Evolutionary conservation across 2,797 vertebrate genomes (phyloP).

Genomic region (Diglossa cyanea): DNA sequence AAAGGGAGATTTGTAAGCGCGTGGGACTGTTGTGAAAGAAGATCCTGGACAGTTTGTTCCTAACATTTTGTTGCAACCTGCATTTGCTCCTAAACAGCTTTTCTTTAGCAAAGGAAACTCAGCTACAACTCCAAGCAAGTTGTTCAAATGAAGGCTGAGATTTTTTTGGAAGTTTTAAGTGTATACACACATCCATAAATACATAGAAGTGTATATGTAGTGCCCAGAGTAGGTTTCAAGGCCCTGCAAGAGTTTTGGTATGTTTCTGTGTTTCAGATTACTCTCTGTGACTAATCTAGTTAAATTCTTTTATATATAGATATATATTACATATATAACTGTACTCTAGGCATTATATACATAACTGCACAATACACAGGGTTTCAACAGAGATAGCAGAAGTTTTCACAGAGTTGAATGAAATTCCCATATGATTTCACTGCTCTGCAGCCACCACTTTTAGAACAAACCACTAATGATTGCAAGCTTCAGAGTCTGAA

Average conservation of each 20-base stretch:
- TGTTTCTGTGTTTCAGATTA: background rate
- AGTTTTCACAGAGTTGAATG: background rate
- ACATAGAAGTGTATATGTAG: background rate
- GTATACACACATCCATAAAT: background rate
- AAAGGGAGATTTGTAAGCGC: slow-evolving; percentile 56
- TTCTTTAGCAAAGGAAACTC: slow-evolving; percentile 34
- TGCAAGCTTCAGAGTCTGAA: slow-evolving; percentile 45
- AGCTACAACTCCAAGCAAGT: background rate
- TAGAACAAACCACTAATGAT: slow-evolving; percentile 17
- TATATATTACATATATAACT: too few species aligned
- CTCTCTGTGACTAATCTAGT: background rate
- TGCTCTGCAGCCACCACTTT: background rate
- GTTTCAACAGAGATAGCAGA: background rate
- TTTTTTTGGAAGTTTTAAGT: background rate
- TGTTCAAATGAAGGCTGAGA: background rate
- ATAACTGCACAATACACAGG: background rate
- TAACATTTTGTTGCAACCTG: slow-evolving; percentile 60
- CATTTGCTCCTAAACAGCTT: slow-evolving; percentile 39
- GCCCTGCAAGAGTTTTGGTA: background rate
- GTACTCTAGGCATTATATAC: background rate
- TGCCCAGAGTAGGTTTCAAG: background rate
- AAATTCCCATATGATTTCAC: background rate
- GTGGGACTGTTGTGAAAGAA: slow-evolving; percentile 54
- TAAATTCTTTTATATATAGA: background rate
- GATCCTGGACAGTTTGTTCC: slow-evolving; percentile 48